These are phyloP conservation scores for Spilogale gracilis DNA, from an alignment of 2,113 vertebrate species.

Conservation along the genomic window DNA sequence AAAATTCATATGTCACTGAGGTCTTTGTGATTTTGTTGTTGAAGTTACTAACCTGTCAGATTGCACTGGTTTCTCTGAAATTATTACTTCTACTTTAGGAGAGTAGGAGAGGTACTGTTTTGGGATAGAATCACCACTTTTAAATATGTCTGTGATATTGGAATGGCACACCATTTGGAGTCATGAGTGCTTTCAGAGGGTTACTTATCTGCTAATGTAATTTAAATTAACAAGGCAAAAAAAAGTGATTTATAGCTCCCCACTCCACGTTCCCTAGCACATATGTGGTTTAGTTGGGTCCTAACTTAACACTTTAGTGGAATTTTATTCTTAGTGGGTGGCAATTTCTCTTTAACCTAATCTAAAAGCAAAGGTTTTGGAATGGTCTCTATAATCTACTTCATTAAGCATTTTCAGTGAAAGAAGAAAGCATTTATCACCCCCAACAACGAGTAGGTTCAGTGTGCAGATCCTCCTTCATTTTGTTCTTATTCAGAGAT, in stretches of 20 bases:
- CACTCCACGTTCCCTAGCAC: neutral
- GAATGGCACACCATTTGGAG: neutral
- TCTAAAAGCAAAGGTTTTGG: neutral
- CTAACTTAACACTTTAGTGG: neutral
- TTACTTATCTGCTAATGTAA: neutral
- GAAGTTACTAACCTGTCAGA: conserved; percentile 42
- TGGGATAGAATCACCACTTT: conserved; percentile 41
- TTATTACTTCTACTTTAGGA: conserved; percentile 41
- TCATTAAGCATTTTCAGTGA: neutral
- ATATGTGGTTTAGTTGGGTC: neutral
- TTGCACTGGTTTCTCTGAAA: conserved; percentile 6
- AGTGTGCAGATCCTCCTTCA: neutral
- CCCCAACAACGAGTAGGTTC: neutral
- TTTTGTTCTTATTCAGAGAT: neutral
- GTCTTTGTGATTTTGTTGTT: conserved; percentile 37
- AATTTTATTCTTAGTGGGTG: neutral
- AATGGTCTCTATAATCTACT: neutral
- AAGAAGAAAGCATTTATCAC: neutral
- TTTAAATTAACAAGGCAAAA: conserved; percentile 16
- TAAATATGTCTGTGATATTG: neutral
- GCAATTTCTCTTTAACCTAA: conserved; percentile 33
- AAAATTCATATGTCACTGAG: neutral
- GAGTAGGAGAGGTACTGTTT: neutral
- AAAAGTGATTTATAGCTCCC: conserved; percentile 8
- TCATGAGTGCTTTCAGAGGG: neutral